Conservation (phyloP, 2,888 invertebrate species). For the Linyphia triangularis region DNA sequence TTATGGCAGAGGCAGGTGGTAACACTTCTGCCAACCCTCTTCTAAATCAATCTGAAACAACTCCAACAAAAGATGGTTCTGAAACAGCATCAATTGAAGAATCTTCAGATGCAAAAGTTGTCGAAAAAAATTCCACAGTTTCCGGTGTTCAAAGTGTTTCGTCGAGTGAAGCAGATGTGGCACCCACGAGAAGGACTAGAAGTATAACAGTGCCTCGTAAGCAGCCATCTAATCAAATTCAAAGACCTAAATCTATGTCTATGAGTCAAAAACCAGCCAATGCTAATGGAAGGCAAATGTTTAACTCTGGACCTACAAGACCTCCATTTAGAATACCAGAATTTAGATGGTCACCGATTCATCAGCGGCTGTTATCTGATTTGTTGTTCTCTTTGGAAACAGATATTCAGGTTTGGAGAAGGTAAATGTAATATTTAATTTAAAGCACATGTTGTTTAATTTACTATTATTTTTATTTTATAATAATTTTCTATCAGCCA, state of each 20-base stretch:
- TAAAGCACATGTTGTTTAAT: neutral
- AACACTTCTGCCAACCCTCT: conserved; percentile 8
- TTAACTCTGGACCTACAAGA: conserved; percentile 93
- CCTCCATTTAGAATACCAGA: conserved; percentile 99
- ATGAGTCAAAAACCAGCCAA: conserved; percentile 58
- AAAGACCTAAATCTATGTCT: conserved; percentile 71
- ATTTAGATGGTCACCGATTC: conserved; percentile 99
- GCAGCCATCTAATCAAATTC: conserved; percentile 21
- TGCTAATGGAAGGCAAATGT: conserved; percentile 86
- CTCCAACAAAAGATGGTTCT: conserved; percentile 30
- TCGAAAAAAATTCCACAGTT: neutral
- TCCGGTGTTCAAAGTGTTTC: conserved; percentile 28
- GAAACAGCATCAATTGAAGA: conserved; percentile 7
- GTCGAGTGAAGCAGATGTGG: conserved; percentile 73
- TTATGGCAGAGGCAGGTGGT: conserved; percentile 54
- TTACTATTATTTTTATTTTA: neutral
- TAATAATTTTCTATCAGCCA: neutral
- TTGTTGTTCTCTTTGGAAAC: conserved; percentile 97
- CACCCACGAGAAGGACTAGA: conserved; percentile 73
- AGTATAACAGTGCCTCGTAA: conserved; percentile 61
- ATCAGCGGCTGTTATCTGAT: conserved; percentile 96
- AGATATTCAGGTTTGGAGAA: conserved; percentile 94
- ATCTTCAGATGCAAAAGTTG: conserved; percentile 64
- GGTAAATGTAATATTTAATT: conserved; percentile 82
- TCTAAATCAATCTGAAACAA: conserved; percentile 17